Base-by-base conservation (phyloP, 2,888 invertebrate genomes). In the Oegoconia quadripuncta region DNA sequence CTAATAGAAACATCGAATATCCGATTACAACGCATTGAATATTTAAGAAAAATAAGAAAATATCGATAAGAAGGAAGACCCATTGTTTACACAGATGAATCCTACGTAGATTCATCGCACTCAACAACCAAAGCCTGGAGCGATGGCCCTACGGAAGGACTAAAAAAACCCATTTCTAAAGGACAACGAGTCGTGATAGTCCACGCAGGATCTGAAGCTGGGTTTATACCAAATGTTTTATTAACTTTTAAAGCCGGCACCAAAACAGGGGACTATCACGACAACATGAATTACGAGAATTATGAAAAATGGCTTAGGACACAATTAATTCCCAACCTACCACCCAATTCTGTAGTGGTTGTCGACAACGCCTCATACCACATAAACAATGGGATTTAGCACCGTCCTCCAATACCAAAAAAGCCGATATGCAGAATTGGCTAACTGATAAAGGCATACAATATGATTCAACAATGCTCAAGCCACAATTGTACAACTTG, bases 191-290 rank as follows among this genome's bases (percentile, higher is more conserved):
- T 46, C 16, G 41, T 50, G 8, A 39, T 50, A 3, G 37, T 47
- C 1, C 42, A 45, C 16, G 44, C 44, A 6, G 50, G 46, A 15
- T n/a, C n/a, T n/a, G n/a, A n/a, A n/a, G n/a, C n/a, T n/a, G n/a
- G n/a, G n/a, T n/a, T n/a, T n/a, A n/a, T 34, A 3, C 41, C 36
- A 3, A 44, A 52, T 37, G 46, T 48, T 1, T 37, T 55, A 4
- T 26, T 58, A 0, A 41, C 20, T 3, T 60, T 55, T 37, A 50
- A 53, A 48, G 44, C 51, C 1, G 58, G 50, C 8, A 44, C 18
- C 0, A 55, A 52, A 44, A 30, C 41, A 7, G 58, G 58, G 3
- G 62, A 65, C 36, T 60, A 59, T 16, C 55, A 64, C 27, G 55
- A 56, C 17, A 52, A 61, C 29, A 63, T 63, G 55, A 65, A 61